phyloP scores from a whole-genome alignment of 2,113 vertebrate genomes.

The Planiliza haematocheilus region DNA sequence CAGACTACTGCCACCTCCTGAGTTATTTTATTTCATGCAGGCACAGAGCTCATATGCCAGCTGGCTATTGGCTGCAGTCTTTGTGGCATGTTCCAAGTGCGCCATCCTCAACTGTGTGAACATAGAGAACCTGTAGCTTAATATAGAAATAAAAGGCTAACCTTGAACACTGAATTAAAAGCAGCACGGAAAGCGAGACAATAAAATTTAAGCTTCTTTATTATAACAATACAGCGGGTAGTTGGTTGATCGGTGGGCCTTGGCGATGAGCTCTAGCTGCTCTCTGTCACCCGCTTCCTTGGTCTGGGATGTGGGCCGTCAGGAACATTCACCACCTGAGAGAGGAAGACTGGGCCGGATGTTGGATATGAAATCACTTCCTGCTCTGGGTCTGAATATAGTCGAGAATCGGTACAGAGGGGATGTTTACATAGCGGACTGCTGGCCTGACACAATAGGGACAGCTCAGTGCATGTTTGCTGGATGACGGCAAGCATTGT shows the following conservation, averaged over 20 bases:
- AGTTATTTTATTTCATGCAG: too few species aligned
- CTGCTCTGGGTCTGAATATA: constrained; percentile 71
- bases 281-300: constrained; percentile 12
- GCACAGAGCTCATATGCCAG: too few species aligned
- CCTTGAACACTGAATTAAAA: too few species aligned
- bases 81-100: too few species aligned
- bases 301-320: constrained; percentile 15
- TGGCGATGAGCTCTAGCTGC: background rate
- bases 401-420: constrained; percentile 47
- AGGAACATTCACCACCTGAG: constrained; percentile 62
- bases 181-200: too few species aligned
- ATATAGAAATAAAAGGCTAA: too few species aligned
- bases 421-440: constrained; percentile 71
- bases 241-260: background rate
- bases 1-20: too few species aligned
- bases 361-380: constrained; percentile 77
- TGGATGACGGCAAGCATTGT: constrained; percentile 64
- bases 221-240: too few species aligned
- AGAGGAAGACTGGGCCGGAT: constrained; percentile 73
- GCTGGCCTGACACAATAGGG: constrained; percentile 68
- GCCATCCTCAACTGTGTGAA: too few species aligned
- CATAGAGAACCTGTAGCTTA: too few species aligned
- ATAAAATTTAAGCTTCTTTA: too few species aligned
- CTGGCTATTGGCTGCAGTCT: too few species aligned
- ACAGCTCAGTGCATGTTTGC: constrained; percentile 56